Evolutionary conservation across 2,888 invertebrate genomes (phyloP), one percentile per base, ranked within the genome.

Genomic region (Hypsopygia costalis): DNA sequence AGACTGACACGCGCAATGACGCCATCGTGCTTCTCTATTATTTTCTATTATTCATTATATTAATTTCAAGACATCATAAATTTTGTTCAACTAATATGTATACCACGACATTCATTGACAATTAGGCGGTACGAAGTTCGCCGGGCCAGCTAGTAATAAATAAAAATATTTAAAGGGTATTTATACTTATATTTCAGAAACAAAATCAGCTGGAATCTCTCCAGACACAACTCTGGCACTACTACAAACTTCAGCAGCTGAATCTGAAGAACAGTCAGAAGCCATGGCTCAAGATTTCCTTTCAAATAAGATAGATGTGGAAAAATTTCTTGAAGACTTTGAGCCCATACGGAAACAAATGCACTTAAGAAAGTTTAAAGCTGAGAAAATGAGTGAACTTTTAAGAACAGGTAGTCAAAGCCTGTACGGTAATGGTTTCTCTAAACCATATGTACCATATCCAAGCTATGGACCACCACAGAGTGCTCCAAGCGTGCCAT

Each of bases 191-290:
- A 20, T 69, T 90, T 81, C 73, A 95, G 95, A 94, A 70, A 91
- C 92, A 38, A 93, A 94, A 69, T 92, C 94, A 12, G 93, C 94
- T 0, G 92, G 93, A 34, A 92, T 94, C 72, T 94, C 94, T 9
- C 90, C 95, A 20, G 98, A 98, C 58, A 95, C 96, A 12, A 94
- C 96, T 0, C 88, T 96, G 47, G 98, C 97, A 0, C 81, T 98
- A 34, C 88, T 99, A 8, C 97, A 98, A 89, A 94, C 98, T 6
- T 94, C 97, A 7, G 95, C 97, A 16, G 96, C 97, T 22, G 95
- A 98, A 86, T 93, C 94, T 40, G 99, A 99, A 75, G 98, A 98
- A 69, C 93, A 96, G 66, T 96, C 98, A 0, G 99, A 99, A 83
- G 91, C 91, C 47, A 73, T 94, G 32, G 94, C 96, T 0, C 94